A percentile compares a stretch with the other conserved stretches of the same genome.
Conservation (phyloP, 2,888 invertebrate species). For the Drosophila diplacantha region DNA sequence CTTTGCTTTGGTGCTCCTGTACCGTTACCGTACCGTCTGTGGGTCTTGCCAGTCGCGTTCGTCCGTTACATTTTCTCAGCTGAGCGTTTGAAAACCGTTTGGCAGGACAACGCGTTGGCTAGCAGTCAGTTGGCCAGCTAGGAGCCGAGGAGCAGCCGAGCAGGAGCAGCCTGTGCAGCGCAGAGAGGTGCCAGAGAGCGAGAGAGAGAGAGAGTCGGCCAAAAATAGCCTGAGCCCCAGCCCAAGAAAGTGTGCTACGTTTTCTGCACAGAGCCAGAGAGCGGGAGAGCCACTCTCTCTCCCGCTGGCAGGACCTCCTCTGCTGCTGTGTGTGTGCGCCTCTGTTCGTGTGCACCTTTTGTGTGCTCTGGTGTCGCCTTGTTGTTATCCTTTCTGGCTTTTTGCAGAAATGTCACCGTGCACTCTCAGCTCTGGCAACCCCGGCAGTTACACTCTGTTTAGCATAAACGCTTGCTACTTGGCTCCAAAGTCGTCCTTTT, state of each 20-base stretch:
- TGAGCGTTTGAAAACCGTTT: conserved; percentile 68
- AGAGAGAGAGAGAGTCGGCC: conserved; percentile 41
- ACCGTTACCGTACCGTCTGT: conserved; percentile 36
- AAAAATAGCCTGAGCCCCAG: conserved; percentile 51
- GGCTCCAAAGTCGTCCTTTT: conserved; percentile 51
- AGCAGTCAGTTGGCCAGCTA: conserved; percentile 49
- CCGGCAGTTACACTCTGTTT: conserved; percentile 74
- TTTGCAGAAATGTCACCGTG: conserved; percentile 69
- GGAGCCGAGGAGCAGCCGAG: conserved; percentile 28
- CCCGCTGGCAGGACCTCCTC: conserved; percentile 7
- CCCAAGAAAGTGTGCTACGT: conserved; percentile 48
- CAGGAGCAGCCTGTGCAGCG: conserved; percentile 20
- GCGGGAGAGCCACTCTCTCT: conserved; percentile 3
- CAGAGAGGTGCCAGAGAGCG: conserved; percentile 1
- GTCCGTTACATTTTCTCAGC: conserved; percentile 64
- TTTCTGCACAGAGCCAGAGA: conserved; percentile 48
- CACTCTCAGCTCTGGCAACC: conserved; percentile 64
- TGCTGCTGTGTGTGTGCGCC: conserved; percentile 2
- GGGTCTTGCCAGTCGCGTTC: conserved; percentile 48
- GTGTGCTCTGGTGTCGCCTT: conserved; percentile 45
- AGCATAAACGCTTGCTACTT: conserved; percentile 73
- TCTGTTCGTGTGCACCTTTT: conserved; percentile 35
- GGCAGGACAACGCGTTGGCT: conserved; percentile 52
- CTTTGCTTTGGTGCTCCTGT: conserved; percentile 29
- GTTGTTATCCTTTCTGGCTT: conserved; percentile 52